phyloP scores from a whole-genome alignment of 2,888 invertebrate genomes.

The Sycophila texana region DNA sequence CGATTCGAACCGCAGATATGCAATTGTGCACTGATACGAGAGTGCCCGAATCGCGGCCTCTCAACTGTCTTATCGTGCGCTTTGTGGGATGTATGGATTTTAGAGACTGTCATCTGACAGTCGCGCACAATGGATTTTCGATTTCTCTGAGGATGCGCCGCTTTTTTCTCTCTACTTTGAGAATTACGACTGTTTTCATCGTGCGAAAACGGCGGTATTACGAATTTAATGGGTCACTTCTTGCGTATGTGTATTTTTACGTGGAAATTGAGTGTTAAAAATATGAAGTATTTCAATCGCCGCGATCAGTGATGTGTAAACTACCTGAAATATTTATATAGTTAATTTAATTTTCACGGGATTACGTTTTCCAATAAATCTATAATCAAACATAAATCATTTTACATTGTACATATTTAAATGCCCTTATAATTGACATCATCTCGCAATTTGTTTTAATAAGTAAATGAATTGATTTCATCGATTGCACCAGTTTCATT shows the following conservation, averaged over 20 bases:
- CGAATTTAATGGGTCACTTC: neutral
- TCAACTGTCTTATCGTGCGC: constrained; percentile 26
- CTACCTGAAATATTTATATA: too few species aligned
- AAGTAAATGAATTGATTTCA: constrained; percentile 13
- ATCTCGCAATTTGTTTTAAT: too few species aligned
- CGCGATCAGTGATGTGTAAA: too few species aligned
- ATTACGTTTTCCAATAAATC: too few species aligned
- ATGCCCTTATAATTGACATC: too few species aligned
- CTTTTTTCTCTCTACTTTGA: neutral
- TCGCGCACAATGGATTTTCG: constrained; percentile 26
- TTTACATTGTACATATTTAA: too few species aligned
- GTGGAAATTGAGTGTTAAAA: too few species aligned
- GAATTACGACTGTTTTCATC: neutral
- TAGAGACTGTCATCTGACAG: neutral
- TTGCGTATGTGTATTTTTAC: too few species aligned
- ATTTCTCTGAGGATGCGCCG: neutral
- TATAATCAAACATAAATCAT: too few species aligned
- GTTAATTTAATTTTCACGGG: too few species aligned
- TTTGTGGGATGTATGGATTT: constrained; percentile 25
- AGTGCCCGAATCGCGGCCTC: constrained; percentile 21
- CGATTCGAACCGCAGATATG: constrained; percentile 49
- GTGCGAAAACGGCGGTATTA: too few species aligned
- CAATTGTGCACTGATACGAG: constrained; percentile 47
- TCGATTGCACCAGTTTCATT: constrained; percentile 19
- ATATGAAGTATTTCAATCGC: too few species aligned